A percentile compares a stretch with the other conserved stretches of the same genome.
Conservation (phyloP, 2,797 vertebrate genomes). For the Gambusia yucatana region DNA sequence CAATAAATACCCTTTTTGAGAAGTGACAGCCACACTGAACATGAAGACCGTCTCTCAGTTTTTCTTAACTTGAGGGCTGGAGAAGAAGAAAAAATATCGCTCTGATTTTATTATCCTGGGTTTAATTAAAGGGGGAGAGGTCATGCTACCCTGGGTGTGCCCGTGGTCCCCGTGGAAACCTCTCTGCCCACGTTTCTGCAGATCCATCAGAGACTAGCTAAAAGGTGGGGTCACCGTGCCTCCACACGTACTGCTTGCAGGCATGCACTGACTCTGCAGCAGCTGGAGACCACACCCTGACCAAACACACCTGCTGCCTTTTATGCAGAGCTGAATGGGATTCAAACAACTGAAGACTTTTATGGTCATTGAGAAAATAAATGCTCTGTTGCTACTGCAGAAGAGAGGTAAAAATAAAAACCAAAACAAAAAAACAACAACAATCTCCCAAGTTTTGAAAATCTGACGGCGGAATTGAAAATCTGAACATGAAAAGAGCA, state of each 20-base stretch:
- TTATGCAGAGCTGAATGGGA: slow-evolving; percentile 5
- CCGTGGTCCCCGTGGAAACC: slow-evolving; percentile 48
- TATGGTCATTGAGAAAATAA: background rate
- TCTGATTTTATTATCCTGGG: slow-evolving; percentile 46
- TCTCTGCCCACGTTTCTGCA: slow-evolving; percentile 62
- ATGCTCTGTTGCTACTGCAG: background rate
- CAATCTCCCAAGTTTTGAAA: background rate
- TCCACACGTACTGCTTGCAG: slow-evolving; percentile 37
- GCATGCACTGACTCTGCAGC: slow-evolving; percentile 51
- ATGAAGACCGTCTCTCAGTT: slow-evolving; percentile 19
- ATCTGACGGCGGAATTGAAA: background rate
- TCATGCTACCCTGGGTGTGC: slow-evolving; percentile 37
- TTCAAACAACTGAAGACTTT: slow-evolving; percentile 15
- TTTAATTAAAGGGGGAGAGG: slow-evolving; percentile 42
- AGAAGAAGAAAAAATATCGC: slow-evolving; percentile 66
- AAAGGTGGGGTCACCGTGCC: slow-evolving; percentile 47
- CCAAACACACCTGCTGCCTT: slow-evolving; percentile 60
- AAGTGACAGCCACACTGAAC: slow-evolving; percentile 2
- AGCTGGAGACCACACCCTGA: slow-evolving; percentile 45
- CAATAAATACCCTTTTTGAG: slow-evolving; percentile 23
- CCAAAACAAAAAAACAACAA: no score
- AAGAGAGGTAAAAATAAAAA: background rate
- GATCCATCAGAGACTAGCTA: slow-evolving; percentile 66
- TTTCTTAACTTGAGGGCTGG: slow-evolving; percentile 25
- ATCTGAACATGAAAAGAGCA: background rate